A percentile compares a stretch with the other conserved stretches of the same genome.
Conservation (phyloP, 53 echinoderm and acorn worm genomes). For the Paelopatides confundens region DNA sequence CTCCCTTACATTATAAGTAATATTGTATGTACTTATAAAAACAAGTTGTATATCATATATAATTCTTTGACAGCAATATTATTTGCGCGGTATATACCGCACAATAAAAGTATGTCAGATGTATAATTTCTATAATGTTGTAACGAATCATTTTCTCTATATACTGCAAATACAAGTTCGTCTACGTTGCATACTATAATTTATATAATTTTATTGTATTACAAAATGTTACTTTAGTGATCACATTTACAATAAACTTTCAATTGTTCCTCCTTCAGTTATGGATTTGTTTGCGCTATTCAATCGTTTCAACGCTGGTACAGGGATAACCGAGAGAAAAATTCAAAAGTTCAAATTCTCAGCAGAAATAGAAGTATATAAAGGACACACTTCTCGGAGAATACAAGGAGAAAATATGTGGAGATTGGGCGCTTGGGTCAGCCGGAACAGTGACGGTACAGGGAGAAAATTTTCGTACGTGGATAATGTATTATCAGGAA, state of each 20-base stretch:
- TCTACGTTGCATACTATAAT: not conserved
- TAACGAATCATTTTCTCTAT: too few relatives aligned
- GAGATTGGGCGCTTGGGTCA: slow-evolving; percentile 35
- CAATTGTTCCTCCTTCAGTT: not conserved
- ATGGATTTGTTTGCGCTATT: not conserved
- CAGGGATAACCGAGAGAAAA: not conserved
- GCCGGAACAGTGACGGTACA: slow-evolving; percentile 22
- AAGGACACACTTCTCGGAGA: not conserved
- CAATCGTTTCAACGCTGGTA: not conserved
- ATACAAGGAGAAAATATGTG: slow-evolving; percentile 35
- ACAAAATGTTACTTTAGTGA: too few relatives aligned
- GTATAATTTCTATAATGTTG: too few relatives aligned
- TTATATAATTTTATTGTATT: not conserved
- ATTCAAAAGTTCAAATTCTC: not conserved
- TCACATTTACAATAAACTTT: too few relatives aligned
- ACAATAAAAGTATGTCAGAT: too few relatives aligned
- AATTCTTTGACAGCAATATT: too few relatives aligned
- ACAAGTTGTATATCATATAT: too few relatives aligned
- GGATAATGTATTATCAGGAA: not conserved
- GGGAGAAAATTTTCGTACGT: not conserved
- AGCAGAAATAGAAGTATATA: not conserved
- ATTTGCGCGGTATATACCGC: too few relatives aligned
- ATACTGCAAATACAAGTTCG: too few relatives aligned
- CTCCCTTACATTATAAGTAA: too few relatives aligned
- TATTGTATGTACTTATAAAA: too few relatives aligned